Conservation (phyloP, 2,113 vertebrate genomes). For the Solenodon paradoxus region DNA sequence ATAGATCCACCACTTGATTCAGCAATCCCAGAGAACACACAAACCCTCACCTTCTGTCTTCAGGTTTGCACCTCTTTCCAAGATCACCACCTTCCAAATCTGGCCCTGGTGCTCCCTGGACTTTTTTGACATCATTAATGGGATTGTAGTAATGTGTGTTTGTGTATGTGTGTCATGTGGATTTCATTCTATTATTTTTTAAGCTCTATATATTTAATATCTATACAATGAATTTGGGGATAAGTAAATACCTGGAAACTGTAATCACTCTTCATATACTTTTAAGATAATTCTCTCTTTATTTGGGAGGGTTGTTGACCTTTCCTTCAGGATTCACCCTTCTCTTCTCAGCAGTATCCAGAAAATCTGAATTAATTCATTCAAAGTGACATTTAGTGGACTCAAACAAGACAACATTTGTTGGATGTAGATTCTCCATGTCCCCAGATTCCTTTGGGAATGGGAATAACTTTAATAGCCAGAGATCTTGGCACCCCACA, state of each 20-base stretch:
- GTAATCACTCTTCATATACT: background rate
- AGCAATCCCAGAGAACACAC: too few species aligned
- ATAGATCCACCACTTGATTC: too few species aligned
- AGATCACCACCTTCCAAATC: background rate
- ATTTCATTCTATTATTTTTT: background rate
- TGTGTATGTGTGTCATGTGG: background rate
- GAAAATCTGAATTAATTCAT: background rate
- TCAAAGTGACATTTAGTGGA: background rate
- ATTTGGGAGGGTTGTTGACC: background rate
- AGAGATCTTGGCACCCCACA: background rate
- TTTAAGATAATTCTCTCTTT: background rate
- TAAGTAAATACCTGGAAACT: background rate
- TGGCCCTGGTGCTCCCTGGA: background rate
- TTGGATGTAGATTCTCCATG: background rate
- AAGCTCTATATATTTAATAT: background rate
- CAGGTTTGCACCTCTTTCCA: background rate
- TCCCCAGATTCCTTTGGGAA: background rate
- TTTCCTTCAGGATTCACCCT: background rate
- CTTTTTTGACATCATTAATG: background rate
- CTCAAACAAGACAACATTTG: background rate
- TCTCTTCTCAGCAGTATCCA: background rate
- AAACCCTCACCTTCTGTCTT: too few species aligned
- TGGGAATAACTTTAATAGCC: background rate
- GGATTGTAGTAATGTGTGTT: too few species aligned
- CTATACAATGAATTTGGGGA: background rate